Evolutionary conservation across 2,113 vertebrate species (phyloP).

Genomic region (Dicaeum eximium): DNA sequence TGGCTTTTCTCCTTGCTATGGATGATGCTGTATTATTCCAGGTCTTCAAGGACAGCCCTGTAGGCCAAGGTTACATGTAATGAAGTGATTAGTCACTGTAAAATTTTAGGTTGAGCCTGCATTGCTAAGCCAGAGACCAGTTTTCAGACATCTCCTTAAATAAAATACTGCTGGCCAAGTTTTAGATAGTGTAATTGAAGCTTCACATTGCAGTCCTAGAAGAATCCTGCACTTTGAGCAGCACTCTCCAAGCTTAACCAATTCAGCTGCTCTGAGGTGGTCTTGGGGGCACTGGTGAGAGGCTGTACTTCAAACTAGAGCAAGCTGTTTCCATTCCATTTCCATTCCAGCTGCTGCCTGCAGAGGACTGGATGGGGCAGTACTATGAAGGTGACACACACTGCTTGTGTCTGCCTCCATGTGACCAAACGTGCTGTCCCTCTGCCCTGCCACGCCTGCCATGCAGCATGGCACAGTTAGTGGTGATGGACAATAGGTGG

Average conservation of each 20-base stretch:
- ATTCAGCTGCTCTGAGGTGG: background rate
- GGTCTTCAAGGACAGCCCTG: background rate
- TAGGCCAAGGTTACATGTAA: background rate
- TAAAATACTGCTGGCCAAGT: background rate
- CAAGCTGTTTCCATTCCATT: background rate
- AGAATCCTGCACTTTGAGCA: background rate
- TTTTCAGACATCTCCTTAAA: background rate
- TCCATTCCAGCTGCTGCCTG: background rate
- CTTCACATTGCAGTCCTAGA: background rate
- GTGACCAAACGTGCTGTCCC: background rate
- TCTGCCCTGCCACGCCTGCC: rapidly evolving
- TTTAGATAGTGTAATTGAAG: background rate
- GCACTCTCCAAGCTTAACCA: background rate
- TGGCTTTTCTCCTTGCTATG: background rate
- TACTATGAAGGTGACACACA: background rate
- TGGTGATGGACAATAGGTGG: background rate
- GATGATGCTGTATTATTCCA: background rate
- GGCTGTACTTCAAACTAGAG: background rate
- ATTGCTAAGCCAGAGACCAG: background rate
- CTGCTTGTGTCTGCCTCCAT: background rate
- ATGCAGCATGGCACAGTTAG: background rate
- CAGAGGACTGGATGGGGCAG: background rate
- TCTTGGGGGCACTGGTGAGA: background rate
- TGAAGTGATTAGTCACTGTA: background rate
- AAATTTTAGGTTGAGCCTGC: background rate